Percentiles rank a stretch among this genome's conserved stretches.
phyloP scores from a whole-genome alignment of 2,797 vertebrate genomes.

The Neosilurus hyrtlii region DNA sequence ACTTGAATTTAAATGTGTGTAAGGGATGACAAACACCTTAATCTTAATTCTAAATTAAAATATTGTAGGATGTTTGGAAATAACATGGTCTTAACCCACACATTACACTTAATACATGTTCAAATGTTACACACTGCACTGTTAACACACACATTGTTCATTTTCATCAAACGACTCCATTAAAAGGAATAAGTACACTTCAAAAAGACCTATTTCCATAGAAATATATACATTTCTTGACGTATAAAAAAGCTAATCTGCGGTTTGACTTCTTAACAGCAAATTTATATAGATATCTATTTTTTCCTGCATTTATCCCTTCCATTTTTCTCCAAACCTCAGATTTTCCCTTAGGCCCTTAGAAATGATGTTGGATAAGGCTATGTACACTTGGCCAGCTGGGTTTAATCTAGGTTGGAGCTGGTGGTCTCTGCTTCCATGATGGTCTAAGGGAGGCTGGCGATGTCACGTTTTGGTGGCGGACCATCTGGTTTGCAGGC shows the following conservation, averaged over 20 bases:
- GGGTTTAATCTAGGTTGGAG: slow-evolving; percentile 23
- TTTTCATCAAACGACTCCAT: slow-evolving; percentile 53
- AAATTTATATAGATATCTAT: slow-evolving; percentile 52
- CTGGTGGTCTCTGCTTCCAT: slow-evolving; percentile 4
- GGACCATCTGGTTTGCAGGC: slow-evolving; percentile 81
- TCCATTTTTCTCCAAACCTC: slow-evolving; percentile 22
- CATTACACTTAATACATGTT: slow-evolving; percentile 56
- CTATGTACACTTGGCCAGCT: slow-evolving; percentile 55
- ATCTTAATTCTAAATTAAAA: slow-evolving; percentile 64
- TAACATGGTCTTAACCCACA: slow-evolving; percentile 48
- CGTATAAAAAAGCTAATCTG: slow-evolving; percentile 60
- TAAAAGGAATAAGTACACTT: slow-evolving; percentile 52
- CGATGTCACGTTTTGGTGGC: slow-evolving; percentile 92
- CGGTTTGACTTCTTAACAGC: slow-evolving; percentile 58
- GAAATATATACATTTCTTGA: slow-evolving; percentile 67
- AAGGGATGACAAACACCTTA: slow-evolving; percentile 26
- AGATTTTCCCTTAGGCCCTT: slow-evolving; percentile 48
- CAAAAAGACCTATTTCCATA: slow-evolving; percentile 60
- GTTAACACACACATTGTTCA: slow-evolving; percentile 46
- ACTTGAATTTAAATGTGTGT: background rate
- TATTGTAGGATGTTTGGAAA: slow-evolving; percentile 38
- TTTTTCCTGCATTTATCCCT: background rate
- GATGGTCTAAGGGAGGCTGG: slow-evolving; percentile 84
- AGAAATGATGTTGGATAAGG: slow-evolving; percentile 51
- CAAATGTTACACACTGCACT: slow-evolving; percentile 36